Base-by-base conservation (phyloP, 2,888 invertebrate species). In the Phymatocera aterrima region DNA sequence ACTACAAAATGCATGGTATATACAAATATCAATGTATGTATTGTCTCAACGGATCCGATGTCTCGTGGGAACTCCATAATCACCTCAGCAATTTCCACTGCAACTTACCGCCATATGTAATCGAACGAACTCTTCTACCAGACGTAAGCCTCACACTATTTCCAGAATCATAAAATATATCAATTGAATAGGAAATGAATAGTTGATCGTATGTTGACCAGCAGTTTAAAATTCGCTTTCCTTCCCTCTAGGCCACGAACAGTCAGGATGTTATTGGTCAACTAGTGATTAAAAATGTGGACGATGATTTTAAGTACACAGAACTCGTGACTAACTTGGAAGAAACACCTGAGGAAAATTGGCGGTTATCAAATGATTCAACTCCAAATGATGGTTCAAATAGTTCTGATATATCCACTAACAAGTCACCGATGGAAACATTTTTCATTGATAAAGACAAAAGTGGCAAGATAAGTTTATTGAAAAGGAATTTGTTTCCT, bases 21-120 rank as follows among this genome's bases (percentile, higher is more conserved):
- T 89, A 88, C 74, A 89, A 89, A 28, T 92, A 90, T 79, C 92
- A 93, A 80, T 93, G 93, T 80, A 86, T 92, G 2, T 92, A 92
- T 83, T 93, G 93, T 82, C 64, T 86, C 0, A 88, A 86, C 82
- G 92, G 92, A 2, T 85, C 90, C 1, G 86, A 90, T 15, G 85
- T 84, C 1, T 82, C 87, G 1, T 86, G 87, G 1, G 90, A 91
- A 3, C 88, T 93, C 79, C 88, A 91, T 48, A 86, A 85, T 10
- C 94, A 94, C 87, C 90, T 93, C 79, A 90, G 91, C 31, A 81
- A 85, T 4, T 81, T 83, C n/a, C 92, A 93, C 84, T 89, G 88
- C 51, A 89, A 91, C 79, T 86, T 90, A 74, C 83, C 87, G 15
- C 88, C 91, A 0, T 87, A 88, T 64, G 82, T 91, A 48, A 85